phyloP scores from a whole-genome alignment of 2,797 vertebrate species.

The Xyrichtys novacula region DNA sequence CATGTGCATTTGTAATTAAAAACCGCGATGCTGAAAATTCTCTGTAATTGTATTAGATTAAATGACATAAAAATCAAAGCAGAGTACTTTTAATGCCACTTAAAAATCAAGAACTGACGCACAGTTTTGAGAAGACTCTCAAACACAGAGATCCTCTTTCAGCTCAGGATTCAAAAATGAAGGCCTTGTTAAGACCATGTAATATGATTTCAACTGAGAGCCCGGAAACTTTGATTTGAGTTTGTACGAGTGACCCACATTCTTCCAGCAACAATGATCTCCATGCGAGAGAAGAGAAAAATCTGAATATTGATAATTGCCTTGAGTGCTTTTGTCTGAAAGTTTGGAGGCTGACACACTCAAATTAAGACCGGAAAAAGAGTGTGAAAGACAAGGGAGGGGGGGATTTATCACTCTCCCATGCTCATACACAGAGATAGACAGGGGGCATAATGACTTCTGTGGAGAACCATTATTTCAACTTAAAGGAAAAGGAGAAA shows the following conservation, averaged over 20 bases:
- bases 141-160: conserved; percentile 42
- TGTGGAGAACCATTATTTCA: conserved; percentile 77
- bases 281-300: conserved; percentile 44
- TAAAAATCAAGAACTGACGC: neutral
- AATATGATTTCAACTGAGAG: conserved; percentile 73
- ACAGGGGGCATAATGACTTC: conserved; percentile 80
- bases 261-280: conserved; percentile 78
- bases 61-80: neutral
- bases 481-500: conserved; percentile 68
- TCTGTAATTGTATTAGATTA: neutral
- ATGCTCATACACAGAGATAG: conserved; percentile 77
- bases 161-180: conserved; percentile 54
- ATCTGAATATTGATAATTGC: conserved; percentile 84
- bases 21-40: neutral
- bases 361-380: conserved; percentile 68
- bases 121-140: conserved; percentile 21
- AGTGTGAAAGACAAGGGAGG: conserved; percentile 51
- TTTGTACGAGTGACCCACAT: conserved; percentile 85
- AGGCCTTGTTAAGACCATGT: conserved; percentile 61
- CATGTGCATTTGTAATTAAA: neutral
- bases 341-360: conserved; percentile 70
- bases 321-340: conserved; percentile 81
- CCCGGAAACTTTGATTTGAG: conserved; percentile 76
- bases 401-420: conserved; percentile 76
- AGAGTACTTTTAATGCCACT: neutral